Evolutionary conservation across 2,888 invertebrate species (phyloP), one percentile per base, ranked within the genome.

Genomic region (Loripinus fragilis): DNA sequence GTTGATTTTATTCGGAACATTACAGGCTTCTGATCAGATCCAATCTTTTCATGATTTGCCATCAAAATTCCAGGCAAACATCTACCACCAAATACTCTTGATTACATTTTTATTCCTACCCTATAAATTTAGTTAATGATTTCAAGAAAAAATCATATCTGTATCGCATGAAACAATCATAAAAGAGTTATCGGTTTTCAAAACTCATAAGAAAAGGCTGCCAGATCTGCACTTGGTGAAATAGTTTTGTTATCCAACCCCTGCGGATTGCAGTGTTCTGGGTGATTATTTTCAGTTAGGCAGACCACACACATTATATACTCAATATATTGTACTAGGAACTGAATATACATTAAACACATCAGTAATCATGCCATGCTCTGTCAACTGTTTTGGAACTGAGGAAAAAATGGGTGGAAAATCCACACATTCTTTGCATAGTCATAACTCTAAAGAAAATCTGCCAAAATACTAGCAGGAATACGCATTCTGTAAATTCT

Each of bases 311-410:
- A 60, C 60, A 60, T 20, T 60, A 60, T 20, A 60, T 5, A 60
- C 33, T 33, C 30, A 33, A 60, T 60, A 60, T 60, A 60, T 25
- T 52, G 20, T 60, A 33, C 20, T 10, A 60, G 33, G 60, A 60
- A 60, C 60, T 60, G 60, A 28, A 60, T 60, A 60, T 10, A 8
- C 60, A 60, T 60, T 60, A 33, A 60, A 60, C 60, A 60, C 60
- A 12, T 60, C 30, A 33, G 28, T 33, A 60, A 60, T 60, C 30
- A 33, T 20, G 25, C 33, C 60, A 60, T 17, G 33, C 12, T 60
- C 60, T n/a, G 33, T 33, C 60, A 33, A 60, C 12, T 17, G 17
- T 7, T 17, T 60, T 33, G 60, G 60, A 60, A 60, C 60, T 60
- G 60, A 17, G 10, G 20, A 60, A 60, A 60, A 45, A 38, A 38